Base-by-base conservation (phyloP, 2,113 vertebrate genomes). In the Lasiurus borealis region DNA sequence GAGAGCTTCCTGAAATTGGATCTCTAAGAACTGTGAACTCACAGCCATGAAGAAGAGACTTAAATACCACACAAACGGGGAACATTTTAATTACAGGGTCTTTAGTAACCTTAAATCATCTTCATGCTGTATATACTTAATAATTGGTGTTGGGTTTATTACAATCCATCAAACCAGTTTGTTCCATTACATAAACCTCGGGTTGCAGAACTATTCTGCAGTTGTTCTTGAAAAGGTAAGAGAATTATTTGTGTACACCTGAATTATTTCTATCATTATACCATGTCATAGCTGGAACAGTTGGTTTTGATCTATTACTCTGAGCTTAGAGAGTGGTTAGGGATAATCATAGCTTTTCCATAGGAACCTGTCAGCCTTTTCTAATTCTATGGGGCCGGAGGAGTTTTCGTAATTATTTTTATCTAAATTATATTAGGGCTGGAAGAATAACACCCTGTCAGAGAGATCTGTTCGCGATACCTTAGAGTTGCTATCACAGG, bases 401-500 rank as follows among this genome's bases (percentile, higher is more conserved):
- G 78, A 97, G 71, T 44, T 86, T 97, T 95, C 94, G 77, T 85
- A 92, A 97, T 95, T 94, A 95, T 96, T 97, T 97, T 98, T 96
- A 97, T 96, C 90, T 89, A 97, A 97, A 97, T 96, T 93, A 16
- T 95, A 92, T 96, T 94, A 89, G 2, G 8, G 94, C 23, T 83
- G 89, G 76, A 97, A 97, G 94, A 97, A 96, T 96, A 97, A 97
- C 76, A 94, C 77, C 88, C 73, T 97, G 96, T 78, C 96, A 97
- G 80, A 82, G 98, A 98, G 97, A 98, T 95, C 95, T 96, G 97
- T 71, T 93, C 96, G 96, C 94, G 87, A 96, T 91, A 94, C 93
- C 85, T 88, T 92, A 95, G 97, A 93, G 90, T 76, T 91, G 92
- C 93, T 75, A 95, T 93, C 92, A 88, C 83, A 97, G 91, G 95